Percentiles rank a stretch among this genome's conserved stretches.
Evolutionary conservation across 2,888 invertebrate species (phyloP).

Genomic region (Eudasyphora cyanicolor): DNA sequence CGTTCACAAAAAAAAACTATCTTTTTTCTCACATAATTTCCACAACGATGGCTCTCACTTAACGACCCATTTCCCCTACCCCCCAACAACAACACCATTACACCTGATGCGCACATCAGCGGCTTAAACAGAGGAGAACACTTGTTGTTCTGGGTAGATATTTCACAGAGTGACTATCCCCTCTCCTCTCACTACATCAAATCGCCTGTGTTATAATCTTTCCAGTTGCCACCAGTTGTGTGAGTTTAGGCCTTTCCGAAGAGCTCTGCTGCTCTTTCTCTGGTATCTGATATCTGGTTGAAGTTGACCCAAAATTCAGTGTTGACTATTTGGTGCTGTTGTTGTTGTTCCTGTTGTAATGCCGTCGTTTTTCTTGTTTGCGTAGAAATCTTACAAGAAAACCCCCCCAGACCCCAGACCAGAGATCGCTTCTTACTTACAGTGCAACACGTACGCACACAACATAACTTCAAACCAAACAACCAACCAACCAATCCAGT

Average conservation of each 20-base stretch:
- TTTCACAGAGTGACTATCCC: not conserved
- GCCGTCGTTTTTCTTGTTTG: conserved; percentile 30
- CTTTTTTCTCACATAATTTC: conserved; percentile 29
- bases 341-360: not conserved
- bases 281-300: conserved; percentile 19
- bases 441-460: conserved; percentile 31
- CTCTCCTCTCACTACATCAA: not conserved
- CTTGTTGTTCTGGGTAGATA: not conserved
- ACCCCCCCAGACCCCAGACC: too few species aligned
- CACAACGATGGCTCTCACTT: not conserved
- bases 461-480: conserved; percentile 12
- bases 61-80: not conserved
- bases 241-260: not conserved
- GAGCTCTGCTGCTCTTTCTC: conserved; percentile 6
- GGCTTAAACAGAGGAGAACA: conserved; percentile 3
- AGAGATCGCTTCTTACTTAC: conserved; percentile 34
- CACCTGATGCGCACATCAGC: conserved; percentile 30
- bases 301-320: conserved; percentile 54
- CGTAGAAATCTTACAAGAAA: conserved; percentile 39
- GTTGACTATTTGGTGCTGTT: not conserved
- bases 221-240: not conserved
- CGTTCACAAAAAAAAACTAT: not conserved
- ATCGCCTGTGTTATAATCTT: not conserved
- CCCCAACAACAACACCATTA: not conserved
- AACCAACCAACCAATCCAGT: conserved; percentile 10